Conservation (phyloP, 2,888 invertebrate species). For the Sminthurides aquaticus region DNA sequence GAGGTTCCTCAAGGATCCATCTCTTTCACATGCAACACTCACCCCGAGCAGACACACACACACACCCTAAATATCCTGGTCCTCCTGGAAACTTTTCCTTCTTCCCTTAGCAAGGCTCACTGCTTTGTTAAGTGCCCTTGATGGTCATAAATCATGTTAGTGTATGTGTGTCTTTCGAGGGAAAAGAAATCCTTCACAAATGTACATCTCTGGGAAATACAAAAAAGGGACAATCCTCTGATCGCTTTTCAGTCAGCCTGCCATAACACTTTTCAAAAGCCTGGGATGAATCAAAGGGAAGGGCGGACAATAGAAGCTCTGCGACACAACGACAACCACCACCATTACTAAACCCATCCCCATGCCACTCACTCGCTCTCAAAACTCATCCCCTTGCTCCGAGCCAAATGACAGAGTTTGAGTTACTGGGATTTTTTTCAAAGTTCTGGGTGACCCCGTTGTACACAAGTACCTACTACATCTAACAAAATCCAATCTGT, state of each 20-base stretch:
- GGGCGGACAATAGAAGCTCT: not conserved
- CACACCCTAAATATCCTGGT: not conserved
- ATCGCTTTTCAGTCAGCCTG: constrained; percentile 6
- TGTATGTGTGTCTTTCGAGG: too few species aligned
- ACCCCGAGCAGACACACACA: not conserved
- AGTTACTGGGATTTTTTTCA: too few species aligned
- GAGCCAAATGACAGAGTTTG: too few species aligned
- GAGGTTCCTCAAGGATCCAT: not conserved
- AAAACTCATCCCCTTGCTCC: too few species aligned
- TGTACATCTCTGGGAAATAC: not conserved
- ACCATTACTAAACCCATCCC: too few species aligned
- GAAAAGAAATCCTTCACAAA: not conserved
- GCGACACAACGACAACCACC: not conserved
- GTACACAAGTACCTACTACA: too few species aligned
- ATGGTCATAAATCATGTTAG: constrained; percentile 40
- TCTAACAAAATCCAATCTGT: not conserved
- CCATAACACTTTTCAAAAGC: constrained; percentile 5
- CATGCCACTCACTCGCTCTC: too few species aligned
- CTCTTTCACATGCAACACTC: constrained; percentile 1
- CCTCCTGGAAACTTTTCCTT: constrained; percentile 14
- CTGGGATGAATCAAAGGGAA: not conserved
- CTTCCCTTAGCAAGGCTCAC: constrained; percentile 5
- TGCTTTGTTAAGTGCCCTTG: constrained; percentile 39
- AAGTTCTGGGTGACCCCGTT: too few species aligned
- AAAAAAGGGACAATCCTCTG: constrained; percentile 1